Evolutionary conservation across 2,797 vertebrate species (phyloP).

Genomic region (Notolabrus celidotus): DNA sequence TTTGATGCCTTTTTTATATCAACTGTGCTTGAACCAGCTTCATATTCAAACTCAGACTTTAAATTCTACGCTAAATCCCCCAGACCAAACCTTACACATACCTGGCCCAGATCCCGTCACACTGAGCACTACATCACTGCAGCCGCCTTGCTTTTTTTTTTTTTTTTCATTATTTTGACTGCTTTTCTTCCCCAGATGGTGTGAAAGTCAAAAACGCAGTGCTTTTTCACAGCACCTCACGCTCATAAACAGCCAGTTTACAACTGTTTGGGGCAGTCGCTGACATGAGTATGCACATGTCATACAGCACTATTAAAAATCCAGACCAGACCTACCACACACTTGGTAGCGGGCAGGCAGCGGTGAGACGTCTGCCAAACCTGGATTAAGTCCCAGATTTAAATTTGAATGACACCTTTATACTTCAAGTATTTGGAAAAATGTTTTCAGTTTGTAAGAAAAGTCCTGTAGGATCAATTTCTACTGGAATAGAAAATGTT

Average conservation of each 20-base stretch:
- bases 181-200: constrained; percentile 62
- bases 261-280: constrained; percentile 80
- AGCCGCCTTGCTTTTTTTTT: constrained; percentile 15
- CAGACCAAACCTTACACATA: constrained; percentile 29
- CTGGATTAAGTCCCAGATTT: constrained; percentile 53
- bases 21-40: constrained; percentile 2
- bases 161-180: constrained; percentile 14
- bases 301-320: constrained; percentile 73
- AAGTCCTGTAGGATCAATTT: constrained; percentile 9
- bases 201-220: constrained; percentile 71
- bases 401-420: constrained; percentile 60
- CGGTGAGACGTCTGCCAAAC: constrained; percentile 47
- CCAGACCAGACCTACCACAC: constrained; percentile 77
- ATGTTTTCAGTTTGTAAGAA: constrained; percentile 19
- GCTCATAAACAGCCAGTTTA: constrained; percentile 83
- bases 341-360: constrained; percentile 35
- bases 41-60: not conserved
- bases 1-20: constrained; percentile 1
- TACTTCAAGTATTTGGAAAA: not conserved
- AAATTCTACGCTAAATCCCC: constrained; percentile 15
- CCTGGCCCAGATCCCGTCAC: constrained; percentile 30
- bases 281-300: constrained; percentile 82
- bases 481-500: not conserved
- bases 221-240: constrained; percentile 71
- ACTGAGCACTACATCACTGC: constrained; percentile 30